Evolutionary conservation across 1,140 invertebrate genomes (phyloP).

Genomic region (Ericerus pela): DNA sequence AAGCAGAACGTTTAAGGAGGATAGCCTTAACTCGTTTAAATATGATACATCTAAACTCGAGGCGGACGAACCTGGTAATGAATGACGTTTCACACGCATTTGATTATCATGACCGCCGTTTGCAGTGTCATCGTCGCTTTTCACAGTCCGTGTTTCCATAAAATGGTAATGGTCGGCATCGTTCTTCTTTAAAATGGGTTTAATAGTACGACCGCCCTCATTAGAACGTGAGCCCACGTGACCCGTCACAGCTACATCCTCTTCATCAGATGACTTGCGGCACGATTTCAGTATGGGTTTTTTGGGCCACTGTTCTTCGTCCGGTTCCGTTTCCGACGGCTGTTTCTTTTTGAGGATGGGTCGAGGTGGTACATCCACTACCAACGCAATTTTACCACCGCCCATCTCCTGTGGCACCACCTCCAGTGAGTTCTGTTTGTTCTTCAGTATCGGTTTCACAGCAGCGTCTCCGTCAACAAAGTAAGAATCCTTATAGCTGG

Average conservation of each 20-base stretch:
- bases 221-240: not conserved
- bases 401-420: not conserved
- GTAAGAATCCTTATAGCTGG: too few species aligned
- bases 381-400: not conserved
- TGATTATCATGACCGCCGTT: not conserved
- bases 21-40: too few species aligned
- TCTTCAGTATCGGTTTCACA: slow-evolving; percentile 65
- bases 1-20: too few species aligned
- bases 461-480: slow-evolving; percentile 42
- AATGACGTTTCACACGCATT: not conserved
- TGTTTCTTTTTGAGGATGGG: slow-evolving; percentile 73
- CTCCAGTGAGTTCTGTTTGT: slow-evolving; percentile 20
- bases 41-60: not conserved
- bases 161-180: not conserved
- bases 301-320: slow-evolving; percentile 44
- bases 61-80: not conserved
- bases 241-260: not conserved
- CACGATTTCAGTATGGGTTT: slow-evolving; percentile 61
- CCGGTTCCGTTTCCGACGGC: slow-evolving; percentile 59
- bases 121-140: slow-evolving; percentile 1
- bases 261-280: slow-evolving; percentile 14
- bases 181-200: not conserved
- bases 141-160: not conserved
- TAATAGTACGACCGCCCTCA: not conserved
- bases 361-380: slow-evolving; percentile 34